Evolutionary conservation across 2,888 invertebrate genomes (phyloP), one percentile per base, ranked within the genome.

Genomic region (Caenorhabditis angaria): DNA sequence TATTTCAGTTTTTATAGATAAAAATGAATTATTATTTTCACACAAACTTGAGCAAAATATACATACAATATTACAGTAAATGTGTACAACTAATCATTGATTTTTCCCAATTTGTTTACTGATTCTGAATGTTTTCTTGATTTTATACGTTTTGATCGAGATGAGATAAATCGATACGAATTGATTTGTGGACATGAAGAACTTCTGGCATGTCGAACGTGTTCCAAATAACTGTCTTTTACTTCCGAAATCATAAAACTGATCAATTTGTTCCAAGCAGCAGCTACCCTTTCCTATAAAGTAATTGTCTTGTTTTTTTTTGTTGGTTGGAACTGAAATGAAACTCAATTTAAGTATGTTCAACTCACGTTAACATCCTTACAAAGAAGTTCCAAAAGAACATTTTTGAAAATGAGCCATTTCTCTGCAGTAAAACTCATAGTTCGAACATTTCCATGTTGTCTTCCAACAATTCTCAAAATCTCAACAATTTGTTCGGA

Each of bases 321-420:
- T n/a, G 22, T 20, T 10, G 6, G 8, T 8, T 25, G 53, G 22
- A 14, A 61, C 8, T 6, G 41, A 32, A 47, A 20, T 6, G 35
- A 48, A 25, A 54, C 3, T 4, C 14, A 27, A 27, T 6, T 27
- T 35, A 58, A 62, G 29, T 32, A 28, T 14, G 61, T 57, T 55
- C 65, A 61, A 65, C 64, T 59, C 12, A 67, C 66, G 65, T 65
- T 71, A 58, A 67, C 74, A 53, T 76, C 72, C 55, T 78, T 80
- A 66, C 81, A 81, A 35, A 85, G 77, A 25, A 78, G 76, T 27
- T 77, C 68, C 47, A 83, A 63, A 41, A 85, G 66, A 27, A 81
- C 80, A 53, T 74, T 81, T 68, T 85, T 85, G 75, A 85, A 85
- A 56, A 84, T 78, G 32, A 85, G 79, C 85, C 85, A 85, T 58